Base-by-base conservation (phyloP, 2,797 vertebrate genomes). In the Mergus octosetaceus region DNA sequence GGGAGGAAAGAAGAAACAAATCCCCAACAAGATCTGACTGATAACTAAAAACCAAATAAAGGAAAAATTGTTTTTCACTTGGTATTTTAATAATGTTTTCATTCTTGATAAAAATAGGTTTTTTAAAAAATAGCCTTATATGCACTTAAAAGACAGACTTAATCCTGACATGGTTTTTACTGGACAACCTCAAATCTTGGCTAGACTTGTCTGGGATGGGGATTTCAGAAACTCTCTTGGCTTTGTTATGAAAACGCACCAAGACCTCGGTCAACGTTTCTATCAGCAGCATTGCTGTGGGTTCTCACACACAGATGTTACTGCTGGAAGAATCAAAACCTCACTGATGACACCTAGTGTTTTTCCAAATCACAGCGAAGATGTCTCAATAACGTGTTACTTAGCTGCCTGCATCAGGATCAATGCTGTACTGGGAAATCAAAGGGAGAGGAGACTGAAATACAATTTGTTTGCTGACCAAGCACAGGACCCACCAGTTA, bases 211-310 rank as follows among this genome's bases (percentile, higher is more conserved):
- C 95, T 96, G 91, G 75, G 91, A 93, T 9, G 5, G 84, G 95
- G 97, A 97, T 98, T 98, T 96, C 93, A 51, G 82, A 82, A 94
- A 68, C 86, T 95, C 95, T 96, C 77, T 79, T 89, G 28, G 51
- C 83, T 95, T 95, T 93, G 45, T 61, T 86, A 7, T 89, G 87
- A 96, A 92, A 96, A 93, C 4, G 36, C 34, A 19, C 53, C 36
- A 45, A 9, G 16, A 61, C 38, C 58, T 79, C 89, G 89, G 85
- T 73, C 68, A 70, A 68, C 28, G 57, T 22, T 76, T 91, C 87
- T 91, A 65, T 61, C 56, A 71, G 43, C 54, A 38, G 72, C 61
- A 39, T 51, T 25, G 22, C 51, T 58, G 60, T 21, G 32, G 19
- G 18, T 39, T 96, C 79, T 81, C 62, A 30, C 79, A 51, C 3